phyloP scores from a whole-genome alignment of 2,797 vertebrate genomes.

The Pangasius mekongensis region DNA sequence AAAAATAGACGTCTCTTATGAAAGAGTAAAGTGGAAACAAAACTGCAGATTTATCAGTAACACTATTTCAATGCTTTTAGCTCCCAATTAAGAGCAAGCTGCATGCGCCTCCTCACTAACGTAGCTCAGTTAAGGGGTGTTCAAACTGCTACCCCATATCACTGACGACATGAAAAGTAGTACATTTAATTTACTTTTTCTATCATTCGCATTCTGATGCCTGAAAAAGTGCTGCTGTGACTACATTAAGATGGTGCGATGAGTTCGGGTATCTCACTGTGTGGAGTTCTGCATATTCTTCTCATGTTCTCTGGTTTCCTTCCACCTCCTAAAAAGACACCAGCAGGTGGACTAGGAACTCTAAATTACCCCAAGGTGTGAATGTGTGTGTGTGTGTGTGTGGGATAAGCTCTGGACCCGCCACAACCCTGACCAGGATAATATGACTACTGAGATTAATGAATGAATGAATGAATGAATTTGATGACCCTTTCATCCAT shows the following conservation, averaged over 20 bases:
- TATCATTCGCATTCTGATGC: not conserved
- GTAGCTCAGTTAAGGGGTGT: not conserved
- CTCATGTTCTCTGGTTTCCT: not conserved
- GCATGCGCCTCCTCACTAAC: not conserved
- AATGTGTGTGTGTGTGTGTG: not conserved
- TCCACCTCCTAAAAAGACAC: not conserved
- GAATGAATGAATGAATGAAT: not conserved
- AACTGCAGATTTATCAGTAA: not conserved
- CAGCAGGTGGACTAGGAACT: not conserved
- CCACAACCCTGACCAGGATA: not conserved
- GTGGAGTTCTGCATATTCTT: not conserved
- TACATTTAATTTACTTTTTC: not conserved
- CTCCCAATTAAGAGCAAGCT: not conserved
- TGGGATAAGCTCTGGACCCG: not conserved
- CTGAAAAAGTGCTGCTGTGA: not conserved
- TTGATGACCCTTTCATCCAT: slow-evolving; percentile 21
- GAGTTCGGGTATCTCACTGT: not conserved
- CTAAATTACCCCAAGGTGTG: not conserved
- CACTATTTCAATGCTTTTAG: not conserved
- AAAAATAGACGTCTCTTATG: not conserved
- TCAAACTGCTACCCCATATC: not conserved
- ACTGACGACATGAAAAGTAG: not conserved
- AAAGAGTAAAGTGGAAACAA: not conserved
- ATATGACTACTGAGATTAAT: not conserved
- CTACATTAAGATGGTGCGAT: not conserved